phyloP scores from a whole-genome alignment of 1,140 invertebrate species.

The Coboldia fuscipes region DNA sequence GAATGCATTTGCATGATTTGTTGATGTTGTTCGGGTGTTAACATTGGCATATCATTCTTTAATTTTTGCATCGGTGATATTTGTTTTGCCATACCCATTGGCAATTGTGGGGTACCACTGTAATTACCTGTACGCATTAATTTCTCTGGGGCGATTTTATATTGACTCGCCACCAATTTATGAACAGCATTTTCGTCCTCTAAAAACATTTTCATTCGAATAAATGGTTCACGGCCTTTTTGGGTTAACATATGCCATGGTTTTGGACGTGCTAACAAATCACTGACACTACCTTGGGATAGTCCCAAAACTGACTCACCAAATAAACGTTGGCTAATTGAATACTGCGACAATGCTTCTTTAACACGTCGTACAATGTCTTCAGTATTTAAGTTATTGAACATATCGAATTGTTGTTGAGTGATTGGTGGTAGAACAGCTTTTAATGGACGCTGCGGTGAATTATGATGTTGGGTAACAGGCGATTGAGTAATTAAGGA shows the following conservation, averaged over 20 bases:
- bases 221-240: conserved; percentile 91
- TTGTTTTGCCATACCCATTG: conserved; percentile 44
- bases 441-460: conserved; percentile 71
- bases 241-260: conserved; percentile 96
- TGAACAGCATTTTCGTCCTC: conserved; percentile 94
- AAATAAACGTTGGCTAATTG: conserved; percentile 94
- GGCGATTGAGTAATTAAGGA: conserved; percentile 82
- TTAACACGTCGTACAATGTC: conserved; percentile 96
- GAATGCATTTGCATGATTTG: conserved; percentile 29
- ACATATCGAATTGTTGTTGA: conserved; percentile 96
- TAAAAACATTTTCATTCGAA: conserved; percentile 95
- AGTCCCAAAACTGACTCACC: conserved; percentile 93
- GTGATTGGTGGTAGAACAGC: conserved; percentile 94
- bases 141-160: conserved; percentile 92
- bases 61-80: conserved; percentile 56
- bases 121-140: conserved; percentile 86
- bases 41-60: conserved; percentile 41
- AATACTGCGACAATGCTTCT: conserved; percentile 93
- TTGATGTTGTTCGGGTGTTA: conserved; percentile 45
- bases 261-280: conserved; percentile 82
- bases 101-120: conserved; percentile 55
- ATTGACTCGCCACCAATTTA: conserved; percentile 89
- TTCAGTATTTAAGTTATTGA: conserved; percentile 95
- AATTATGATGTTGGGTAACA: conserved; percentile 54
- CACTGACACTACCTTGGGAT: conserved; percentile 88